Evolutionary conservation across 2,888 invertebrate genomes (phyloP).

Genomic region (Dryococelus australis): DNA sequence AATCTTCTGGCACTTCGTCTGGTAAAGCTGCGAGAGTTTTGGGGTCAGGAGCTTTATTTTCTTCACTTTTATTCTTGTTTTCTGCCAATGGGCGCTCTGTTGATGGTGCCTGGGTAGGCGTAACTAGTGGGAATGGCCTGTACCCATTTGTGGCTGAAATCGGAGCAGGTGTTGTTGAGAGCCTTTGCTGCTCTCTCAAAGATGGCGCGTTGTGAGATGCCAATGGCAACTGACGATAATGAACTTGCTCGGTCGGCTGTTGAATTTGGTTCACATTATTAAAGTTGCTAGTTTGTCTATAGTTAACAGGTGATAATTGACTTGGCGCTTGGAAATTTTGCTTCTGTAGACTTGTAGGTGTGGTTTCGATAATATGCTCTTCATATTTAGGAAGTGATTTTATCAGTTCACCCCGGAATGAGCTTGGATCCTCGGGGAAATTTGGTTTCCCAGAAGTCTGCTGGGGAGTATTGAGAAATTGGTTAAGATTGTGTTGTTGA

Average conservation of each 20-base stretch:
- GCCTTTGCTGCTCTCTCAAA: conserved; percentile 11
- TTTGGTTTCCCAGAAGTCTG: conserved; percentile 53
- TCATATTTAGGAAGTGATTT: conserved; percentile 64
- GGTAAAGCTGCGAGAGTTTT: conserved; percentile 66
- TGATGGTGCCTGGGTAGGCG: conserved; percentile 53
- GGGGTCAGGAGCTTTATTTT: conserved; percentile 50
- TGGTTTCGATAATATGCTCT: conserved; percentile 56
- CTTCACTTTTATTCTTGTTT: conserved; percentile 27
- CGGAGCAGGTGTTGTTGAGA: conserved; percentile 53
- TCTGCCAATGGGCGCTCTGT: conserved; percentile 63
- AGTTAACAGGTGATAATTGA: conserved; percentile 40
- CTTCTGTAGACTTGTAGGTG: conserved; percentile 59
- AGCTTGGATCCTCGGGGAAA: conserved; percentile 45
- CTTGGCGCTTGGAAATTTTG: conserved; percentile 46
- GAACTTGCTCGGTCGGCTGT: background rate
- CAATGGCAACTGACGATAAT: background rate
- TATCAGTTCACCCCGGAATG: conserved; percentile 43
- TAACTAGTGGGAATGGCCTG: conserved; percentile 31
- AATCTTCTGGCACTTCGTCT: conserved; percentile 88
- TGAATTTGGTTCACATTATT: background rate
- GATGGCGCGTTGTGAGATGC: background rate
- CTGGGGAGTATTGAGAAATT: conserved; percentile 40
- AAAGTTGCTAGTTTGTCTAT: conserved; percentile 48
- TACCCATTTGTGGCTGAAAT: conserved; percentile 58
- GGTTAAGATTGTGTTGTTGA: conserved; percentile 40